A percentile compares a stretch with the other conserved stretches of the same genome.
Conservation (phyloP, 2,113 vertebrate species). For the Larimichthys crocea region DNA sequence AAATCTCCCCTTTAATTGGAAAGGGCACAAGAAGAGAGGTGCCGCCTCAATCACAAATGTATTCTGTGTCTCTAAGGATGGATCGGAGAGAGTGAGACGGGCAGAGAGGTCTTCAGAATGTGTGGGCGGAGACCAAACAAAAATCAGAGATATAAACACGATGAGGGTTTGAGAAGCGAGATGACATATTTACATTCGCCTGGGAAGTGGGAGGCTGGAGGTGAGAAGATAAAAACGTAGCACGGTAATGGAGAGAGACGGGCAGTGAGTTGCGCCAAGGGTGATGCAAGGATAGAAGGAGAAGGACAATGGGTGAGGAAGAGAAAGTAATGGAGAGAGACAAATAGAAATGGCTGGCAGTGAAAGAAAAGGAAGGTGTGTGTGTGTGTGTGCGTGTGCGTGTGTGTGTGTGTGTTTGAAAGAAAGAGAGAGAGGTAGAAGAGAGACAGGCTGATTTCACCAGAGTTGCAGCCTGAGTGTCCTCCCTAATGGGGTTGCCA, state of each 20-base stretch:
- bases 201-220: constrained; percentile 56
- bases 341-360: constrained; percentile 74
- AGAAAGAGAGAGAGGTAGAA: constrained; percentile 60
- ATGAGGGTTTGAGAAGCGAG: constrained; percentile 44
- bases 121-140: constrained; percentile 52
- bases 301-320: constrained; percentile 72
- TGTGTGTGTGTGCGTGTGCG: constrained; percentile 30
- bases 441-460: constrained; percentile 80
- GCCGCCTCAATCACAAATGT: constrained; percentile 67
- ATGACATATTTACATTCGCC: constrained; percentile 73
- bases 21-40: constrained; percentile 74
- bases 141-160: constrained; percentile 61
- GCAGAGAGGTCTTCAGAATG: constrained; percentile 9
- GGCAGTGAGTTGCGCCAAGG: constrained; percentile 65
- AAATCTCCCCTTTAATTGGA: constrained; percentile 85
- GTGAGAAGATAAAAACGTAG: constrained; percentile 69
- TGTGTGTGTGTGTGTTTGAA: constrained; percentile 34
- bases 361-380: constrained; percentile 61
- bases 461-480: constrained; percentile 80
- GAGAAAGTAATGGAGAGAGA: constrained; percentile 78
- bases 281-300: constrained; percentile 73
- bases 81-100: constrained; percentile 11
- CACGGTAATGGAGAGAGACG: constrained; percentile 64
- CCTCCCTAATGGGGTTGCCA: constrained; percentile 87
- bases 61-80: constrained; percentile 54